A percentile compares a stretch with the other conserved stretches of the same genome.
Evolutionary conservation across 2,888 invertebrate genomes (phyloP).

Genomic region (Cosmia trapezina): DNA sequence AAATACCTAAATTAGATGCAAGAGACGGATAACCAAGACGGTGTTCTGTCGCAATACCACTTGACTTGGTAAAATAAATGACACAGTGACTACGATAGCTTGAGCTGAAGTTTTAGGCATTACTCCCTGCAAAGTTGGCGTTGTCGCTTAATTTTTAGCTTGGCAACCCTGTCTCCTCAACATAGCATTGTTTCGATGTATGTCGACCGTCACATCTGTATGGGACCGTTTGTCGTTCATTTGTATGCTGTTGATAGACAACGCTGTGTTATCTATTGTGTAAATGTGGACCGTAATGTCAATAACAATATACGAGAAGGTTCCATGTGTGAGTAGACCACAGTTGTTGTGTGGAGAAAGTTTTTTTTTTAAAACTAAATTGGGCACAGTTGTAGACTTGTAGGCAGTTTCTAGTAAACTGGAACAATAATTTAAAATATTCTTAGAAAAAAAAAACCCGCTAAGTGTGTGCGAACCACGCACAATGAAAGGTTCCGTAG

Average conservation of each 20-base stretch:
- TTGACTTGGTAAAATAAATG: not conserved
- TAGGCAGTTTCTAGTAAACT: not conserved
- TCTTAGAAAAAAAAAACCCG: not conserved
- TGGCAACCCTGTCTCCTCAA: conserved; percentile 56
- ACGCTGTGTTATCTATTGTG: conserved; percentile 81
- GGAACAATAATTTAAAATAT: not conserved
- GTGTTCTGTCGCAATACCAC: not conserved
- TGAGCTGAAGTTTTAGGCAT: not conserved
- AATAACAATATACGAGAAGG: conserved; percentile 70
- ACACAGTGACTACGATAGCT: not conserved
- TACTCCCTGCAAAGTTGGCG: not conserved
- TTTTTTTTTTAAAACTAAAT: conserved; percentile 23
- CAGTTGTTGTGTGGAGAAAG: conserved; percentile 53
- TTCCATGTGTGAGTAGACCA: conserved; percentile 42
- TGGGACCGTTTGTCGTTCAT: conserved; percentile 77
- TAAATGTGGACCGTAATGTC: conserved; percentile 79
- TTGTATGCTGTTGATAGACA: conserved; percentile 78
- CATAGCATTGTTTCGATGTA: conserved; percentile 74
- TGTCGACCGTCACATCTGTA: conserved; percentile 72
- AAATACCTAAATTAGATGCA: too few species aligned
- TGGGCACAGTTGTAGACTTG: not conserved
- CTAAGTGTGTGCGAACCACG: too few species aligned
- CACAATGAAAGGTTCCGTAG: too few species aligned
- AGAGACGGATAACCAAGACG: not conserved
- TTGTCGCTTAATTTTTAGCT: conserved; percentile 1